phyloP scores from a whole-genome alignment of 2,797 vertebrate genomes.

The Lepus oiostolus region DNA sequence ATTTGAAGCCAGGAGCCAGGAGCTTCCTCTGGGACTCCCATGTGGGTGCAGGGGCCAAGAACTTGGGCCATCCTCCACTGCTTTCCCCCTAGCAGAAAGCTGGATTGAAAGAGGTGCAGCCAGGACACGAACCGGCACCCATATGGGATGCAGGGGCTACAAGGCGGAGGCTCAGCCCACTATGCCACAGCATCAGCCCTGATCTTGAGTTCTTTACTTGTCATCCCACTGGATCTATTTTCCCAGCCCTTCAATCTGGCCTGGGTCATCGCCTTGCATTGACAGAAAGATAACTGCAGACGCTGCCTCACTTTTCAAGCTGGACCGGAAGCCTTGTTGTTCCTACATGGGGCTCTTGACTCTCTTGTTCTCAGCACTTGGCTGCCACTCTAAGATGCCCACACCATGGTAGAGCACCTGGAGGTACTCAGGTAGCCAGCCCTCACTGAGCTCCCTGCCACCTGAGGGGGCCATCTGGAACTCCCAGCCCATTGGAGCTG shows the following conservation, averaged over 20 bases:
- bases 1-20: too few species aligned
- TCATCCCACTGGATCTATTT: neutral
- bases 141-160: too few species aligned
- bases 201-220: too few species aligned
- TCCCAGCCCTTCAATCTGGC: neutral
- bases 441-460: neutral
- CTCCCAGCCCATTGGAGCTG: too few species aligned
- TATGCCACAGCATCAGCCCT: too few species aligned
- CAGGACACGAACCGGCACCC: too few species aligned
- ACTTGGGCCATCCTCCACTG: too few species aligned
- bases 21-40: too few species aligned
- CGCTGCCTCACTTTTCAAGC: neutral
- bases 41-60: too few species aligned
- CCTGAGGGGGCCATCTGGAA: neutral
- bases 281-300: neutral
- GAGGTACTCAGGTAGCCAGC: neutral
- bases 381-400: neutral
- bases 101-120: too few species aligned
- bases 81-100: too few species aligned
- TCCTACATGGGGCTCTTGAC: neutral
- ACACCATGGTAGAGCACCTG: rapidly evolving
- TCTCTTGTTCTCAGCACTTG: neutral
- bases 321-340: neutral
- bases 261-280: neutral
- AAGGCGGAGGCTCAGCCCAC: too few species aligned